A percentile compares a stretch with the other conserved stretches of the same genome.
Evolutionary conservation across 2,113 vertebrate genomes (phyloP).

Genomic region (Uria aalge): DNA sequence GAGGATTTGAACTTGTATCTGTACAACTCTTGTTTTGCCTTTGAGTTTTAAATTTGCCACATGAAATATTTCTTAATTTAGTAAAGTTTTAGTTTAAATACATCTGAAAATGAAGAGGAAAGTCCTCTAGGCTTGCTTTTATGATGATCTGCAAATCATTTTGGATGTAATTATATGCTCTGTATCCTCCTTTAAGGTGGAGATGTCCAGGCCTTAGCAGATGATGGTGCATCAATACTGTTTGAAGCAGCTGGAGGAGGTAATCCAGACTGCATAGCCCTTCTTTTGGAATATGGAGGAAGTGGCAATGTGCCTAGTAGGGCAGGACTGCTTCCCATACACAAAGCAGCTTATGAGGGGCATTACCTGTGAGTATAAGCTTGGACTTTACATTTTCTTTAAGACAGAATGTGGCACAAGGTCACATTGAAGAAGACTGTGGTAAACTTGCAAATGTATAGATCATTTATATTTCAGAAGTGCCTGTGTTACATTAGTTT

Average conservation of each 20-base stretch:
- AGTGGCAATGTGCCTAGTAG: conserved; percentile 80
- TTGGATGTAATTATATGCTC: background rate
- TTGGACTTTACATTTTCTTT: background rate
- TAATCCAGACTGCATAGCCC: conserved; percentile 81
- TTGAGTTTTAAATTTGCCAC: background rate
- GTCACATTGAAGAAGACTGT: background rate
- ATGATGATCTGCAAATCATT: background rate
- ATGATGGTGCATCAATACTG: conserved; percentile 80
- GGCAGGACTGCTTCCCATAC: conserved; percentile 84
- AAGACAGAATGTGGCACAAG: background rate
- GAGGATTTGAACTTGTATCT: background rate
- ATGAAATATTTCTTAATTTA: background rate
- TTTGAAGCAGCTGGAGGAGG: conserved; percentile 83
- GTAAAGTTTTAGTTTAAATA: background rate
- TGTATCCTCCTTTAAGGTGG: conserved; percentile 72
- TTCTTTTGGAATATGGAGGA: conserved; percentile 86
- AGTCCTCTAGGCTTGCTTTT: background rate
- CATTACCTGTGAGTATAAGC: conserved; percentile 84
- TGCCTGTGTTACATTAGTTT: background rate
- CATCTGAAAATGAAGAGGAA: background rate
- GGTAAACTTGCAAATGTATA: background rate
- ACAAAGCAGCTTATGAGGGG: conserved; percentile 83
- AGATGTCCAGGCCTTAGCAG: conserved; percentile 80
- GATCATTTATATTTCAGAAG: background rate
- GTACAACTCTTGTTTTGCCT: background rate